A percentile compares a stretch with the other conserved stretches of the same genome.
Evolutionary conservation across 2,797 vertebrate genomes (phyloP).

Genomic region (Halcyon leucocephala): DNA sequence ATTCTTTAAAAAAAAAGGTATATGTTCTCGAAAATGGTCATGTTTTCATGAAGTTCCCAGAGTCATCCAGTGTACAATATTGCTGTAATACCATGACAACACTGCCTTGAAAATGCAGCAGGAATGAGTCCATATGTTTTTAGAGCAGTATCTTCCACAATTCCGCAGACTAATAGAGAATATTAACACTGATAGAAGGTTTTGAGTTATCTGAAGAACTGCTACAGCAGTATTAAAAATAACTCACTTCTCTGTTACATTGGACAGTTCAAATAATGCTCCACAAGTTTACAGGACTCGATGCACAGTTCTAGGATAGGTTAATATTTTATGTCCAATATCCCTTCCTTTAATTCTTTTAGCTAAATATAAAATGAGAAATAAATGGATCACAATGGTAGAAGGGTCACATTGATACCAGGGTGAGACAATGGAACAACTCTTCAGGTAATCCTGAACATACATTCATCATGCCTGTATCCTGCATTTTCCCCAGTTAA

Average conservation of each 20-base stretch:
- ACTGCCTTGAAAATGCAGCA: neutral
- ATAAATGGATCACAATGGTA: neutral
- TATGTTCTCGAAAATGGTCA: neutral
- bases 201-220: neutral
- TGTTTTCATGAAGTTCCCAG: neutral
- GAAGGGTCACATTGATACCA: neutral
- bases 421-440: neutral
- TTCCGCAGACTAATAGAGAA: neutral
- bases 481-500: neutral
- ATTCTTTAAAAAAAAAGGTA: neutral
- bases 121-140: neutral
- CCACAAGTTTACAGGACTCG: neutral
- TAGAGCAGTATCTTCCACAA: neutral
- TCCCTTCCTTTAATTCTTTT: neutral
- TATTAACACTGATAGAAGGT: neutral
- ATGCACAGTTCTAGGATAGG: neutral
- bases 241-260: neutral
- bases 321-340: neutral
- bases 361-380: neutral
- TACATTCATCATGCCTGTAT: neutral
- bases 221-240: neutral
- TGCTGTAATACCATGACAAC: neutral
- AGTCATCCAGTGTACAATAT: neutral
- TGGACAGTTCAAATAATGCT: neutral
- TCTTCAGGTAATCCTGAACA: neutral